phyloP scores from a whole-genome alignment of 2,113 vertebrate genomes.

The Alectura lathami region DNA sequence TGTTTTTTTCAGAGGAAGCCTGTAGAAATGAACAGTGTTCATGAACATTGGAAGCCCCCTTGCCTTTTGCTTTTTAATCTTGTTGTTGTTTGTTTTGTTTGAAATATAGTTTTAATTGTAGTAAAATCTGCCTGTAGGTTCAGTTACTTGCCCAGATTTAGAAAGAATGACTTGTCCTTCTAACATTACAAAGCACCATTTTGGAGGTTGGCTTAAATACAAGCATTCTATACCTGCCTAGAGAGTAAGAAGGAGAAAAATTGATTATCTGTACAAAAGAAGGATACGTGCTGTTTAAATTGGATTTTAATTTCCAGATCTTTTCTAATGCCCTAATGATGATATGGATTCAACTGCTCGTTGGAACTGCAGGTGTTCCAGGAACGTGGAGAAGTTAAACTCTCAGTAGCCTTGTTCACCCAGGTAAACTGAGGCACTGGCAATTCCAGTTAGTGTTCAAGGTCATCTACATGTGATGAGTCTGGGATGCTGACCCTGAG shows the following conservation, averaged over 20 bases:
- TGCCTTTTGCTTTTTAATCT: neutral
- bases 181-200: neutral
- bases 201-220: neutral
- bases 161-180: neutral
- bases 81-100: neutral
- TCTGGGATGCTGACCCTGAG: neutral
- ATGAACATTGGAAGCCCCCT: neutral
- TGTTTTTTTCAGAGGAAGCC: constrained; percentile 27
- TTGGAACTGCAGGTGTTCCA: neutral
- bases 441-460: neutral
- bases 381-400: neutral
- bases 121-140: neutral
- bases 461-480: neutral
- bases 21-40: neutral
- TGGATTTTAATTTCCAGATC: neutral
- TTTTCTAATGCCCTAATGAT: neutral
- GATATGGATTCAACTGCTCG: neutral
- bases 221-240: neutral
- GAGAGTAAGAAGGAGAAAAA: neutral
- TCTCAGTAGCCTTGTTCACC: neutral
- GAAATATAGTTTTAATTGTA: neutral
- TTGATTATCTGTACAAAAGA: neutral
- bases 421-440: neutral
- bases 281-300: neutral
- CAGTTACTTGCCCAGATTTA: neutral